Evolutionary conservation across 2,113 vertebrate species (phyloP).

Genomic region (Prolemur simus): DNA sequence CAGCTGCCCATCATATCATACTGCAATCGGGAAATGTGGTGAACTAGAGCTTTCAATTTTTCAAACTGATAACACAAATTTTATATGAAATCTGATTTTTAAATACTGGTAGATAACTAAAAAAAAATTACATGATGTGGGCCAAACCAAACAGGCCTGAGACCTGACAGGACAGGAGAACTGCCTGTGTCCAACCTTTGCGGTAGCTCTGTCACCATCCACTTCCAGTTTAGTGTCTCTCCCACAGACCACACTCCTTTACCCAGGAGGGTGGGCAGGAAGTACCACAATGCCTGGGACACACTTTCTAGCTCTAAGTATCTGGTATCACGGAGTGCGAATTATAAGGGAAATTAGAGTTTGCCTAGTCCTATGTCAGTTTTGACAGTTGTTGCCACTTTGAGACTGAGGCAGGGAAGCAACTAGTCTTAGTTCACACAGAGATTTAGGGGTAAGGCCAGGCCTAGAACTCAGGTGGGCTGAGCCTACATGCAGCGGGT

Average conservation of each 20-base stretch:
- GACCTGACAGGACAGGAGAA: too few species aligned
- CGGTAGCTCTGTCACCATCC: background rate
- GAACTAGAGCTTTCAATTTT: background rate
- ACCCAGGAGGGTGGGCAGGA: rapidly evolving
- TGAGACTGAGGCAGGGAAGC: background rate
- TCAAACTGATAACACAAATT: background rate
- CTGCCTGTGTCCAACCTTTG: background rate
- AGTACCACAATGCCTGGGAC: background rate
- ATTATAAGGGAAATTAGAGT: background rate
- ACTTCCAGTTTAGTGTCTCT: background rate
- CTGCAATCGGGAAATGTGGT: background rate
- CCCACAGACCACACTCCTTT: background rate
- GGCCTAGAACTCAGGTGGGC: background rate
- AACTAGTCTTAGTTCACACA: background rate
- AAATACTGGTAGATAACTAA: background rate
- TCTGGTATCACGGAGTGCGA: background rate
- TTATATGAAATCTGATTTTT: background rate
- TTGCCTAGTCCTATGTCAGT: background rate
- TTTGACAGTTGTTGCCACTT: background rate
- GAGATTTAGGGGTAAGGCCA: background rate
- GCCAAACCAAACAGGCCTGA: background rate
- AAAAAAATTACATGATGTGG: background rate
- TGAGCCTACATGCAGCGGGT: background rate
- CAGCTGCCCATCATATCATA: too few species aligned
- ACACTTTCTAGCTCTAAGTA: background rate